A percentile compares a stretch with the other conserved stretches of the same genome.
These are phyloP conservation scores for Porphyrio hochstetteri DNA, from an alignment of 2,113 vertebrate species.

Conservation along the genomic window DNA sequence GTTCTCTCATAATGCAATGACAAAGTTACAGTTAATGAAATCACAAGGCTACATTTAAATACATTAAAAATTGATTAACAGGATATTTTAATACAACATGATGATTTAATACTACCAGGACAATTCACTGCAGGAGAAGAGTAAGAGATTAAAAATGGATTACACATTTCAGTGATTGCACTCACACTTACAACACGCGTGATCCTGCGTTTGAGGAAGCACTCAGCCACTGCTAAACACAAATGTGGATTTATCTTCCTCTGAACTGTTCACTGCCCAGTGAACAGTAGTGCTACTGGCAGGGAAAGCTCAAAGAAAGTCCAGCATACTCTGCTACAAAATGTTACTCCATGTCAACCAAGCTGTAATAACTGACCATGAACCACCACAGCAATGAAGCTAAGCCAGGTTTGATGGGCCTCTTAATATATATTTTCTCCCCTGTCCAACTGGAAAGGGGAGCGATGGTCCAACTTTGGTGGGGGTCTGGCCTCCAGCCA, in stretches of 20 bases:
- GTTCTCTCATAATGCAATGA: not conserved
- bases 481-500: no score
- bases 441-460: no score
- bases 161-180: not conserved
- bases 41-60: not conserved
- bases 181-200: not conserved
- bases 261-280: not conserved
- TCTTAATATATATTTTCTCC: no score
- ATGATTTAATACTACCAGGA: not conserved
- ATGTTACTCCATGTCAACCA: not conserved
- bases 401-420: no score
- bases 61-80: not conserved
- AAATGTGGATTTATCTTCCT: not conserved
- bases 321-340: not conserved
- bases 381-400: no score
- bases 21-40: not conserved
- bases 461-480: no score
- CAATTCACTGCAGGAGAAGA: not conserved
- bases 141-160: not conserved
- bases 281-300: not conserved
- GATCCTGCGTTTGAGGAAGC: not conserved
- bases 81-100: not conserved
- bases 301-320: not conserved
- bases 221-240: not conserved
- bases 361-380: not conserved